A percentile compares a stretch with the other conserved stretches of the same genome.
These are phyloP conservation scores for Chironomus tentans DNA, from an alignment of 2,888 invertebrate species.

Conservation along the genomic window DNA sequence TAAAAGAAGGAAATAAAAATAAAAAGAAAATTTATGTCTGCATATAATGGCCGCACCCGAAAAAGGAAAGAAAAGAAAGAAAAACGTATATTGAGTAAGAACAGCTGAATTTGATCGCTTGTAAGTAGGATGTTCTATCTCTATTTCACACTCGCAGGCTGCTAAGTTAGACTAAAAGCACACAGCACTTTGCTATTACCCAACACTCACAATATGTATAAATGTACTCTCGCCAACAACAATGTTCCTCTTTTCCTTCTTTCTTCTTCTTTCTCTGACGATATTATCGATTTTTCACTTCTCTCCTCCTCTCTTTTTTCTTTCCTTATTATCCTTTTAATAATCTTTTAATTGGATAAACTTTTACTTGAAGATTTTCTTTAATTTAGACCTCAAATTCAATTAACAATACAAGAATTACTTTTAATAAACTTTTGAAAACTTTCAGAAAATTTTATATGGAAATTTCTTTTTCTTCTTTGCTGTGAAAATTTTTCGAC, in stretches of 20 bases:
- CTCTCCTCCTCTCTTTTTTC: slow-evolving; percentile 1
- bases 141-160: background rate
- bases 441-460: slow-evolving; percentile 8
- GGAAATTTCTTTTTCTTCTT: slow-evolving; percentile 23
- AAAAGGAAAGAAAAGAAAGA: slow-evolving; percentile 4
- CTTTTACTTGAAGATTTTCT: background rate
- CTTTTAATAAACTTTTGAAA: background rate
- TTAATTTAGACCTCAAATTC: background rate
- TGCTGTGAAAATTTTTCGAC: slow-evolving; percentile 25
- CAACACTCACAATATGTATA: slow-evolving; percentile 5
- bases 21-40: slow-evolving; percentile 2
- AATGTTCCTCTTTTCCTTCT: background rate
- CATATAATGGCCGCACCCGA: slow-evolving; percentile 28
- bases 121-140: background rate
- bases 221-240: slow-evolving; percentile 9
- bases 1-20: background rate
- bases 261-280: slow-evolving; percentile 1
- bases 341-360: background rate
- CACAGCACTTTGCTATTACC: slow-evolving; percentile 16
- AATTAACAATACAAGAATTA: background rate
- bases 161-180: background rate
- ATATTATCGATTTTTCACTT: slow-evolving; percentile 27
- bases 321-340: background rate
- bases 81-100: background rate
- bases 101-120: background rate